Evolutionary conservation across 2,888 invertebrate genomes (phyloP), one percentile per base, ranked within the genome.

Genomic region (Callimorpha dominula): DNA sequence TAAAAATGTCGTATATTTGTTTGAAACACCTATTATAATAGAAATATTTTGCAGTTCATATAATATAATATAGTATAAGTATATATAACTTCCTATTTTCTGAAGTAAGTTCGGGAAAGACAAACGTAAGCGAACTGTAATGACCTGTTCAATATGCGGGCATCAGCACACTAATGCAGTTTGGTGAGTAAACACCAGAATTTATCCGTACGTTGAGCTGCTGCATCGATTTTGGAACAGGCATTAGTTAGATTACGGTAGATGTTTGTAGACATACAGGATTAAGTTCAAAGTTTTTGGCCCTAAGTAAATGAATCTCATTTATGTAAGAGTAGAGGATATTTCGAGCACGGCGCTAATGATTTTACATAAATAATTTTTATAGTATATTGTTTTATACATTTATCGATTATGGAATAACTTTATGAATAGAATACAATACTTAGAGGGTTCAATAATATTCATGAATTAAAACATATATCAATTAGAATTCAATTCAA

Each of bases 141-240:
- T 76, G 83, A 82, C 68, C 64, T 60, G 31, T 42, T 75, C 20
- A 49, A 31, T 49, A 80, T 79, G 73, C 80, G 78, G 75, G 79
- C 67, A 66, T 31, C 54, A 50, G 49, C 60, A 62, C 65, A 60
- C 43, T 77, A 74, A 78, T 81, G 77, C 71, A 81, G 75, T 80
- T 82, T 78, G 54, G 75, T 73, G 40, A 68, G 68, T 76, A 78
- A 80, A 82, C 74, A 77, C 66, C 70, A 60, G 49, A 63, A 72
- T 72, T 54, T n/a, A 57, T 42, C 20, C 15, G 60, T 57, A 17
- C 50, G 49, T 40, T 57, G 20, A 54, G 49, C 9, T 71, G n/a
- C 46, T 42, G 42, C 50, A 50, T 50, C 60, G 66, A 71, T 66
- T 66, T 63, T 52, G 46, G 54, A 17, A 54, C 31, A 49, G 20